Percentiles rank a stretch among this genome's conserved stretches.
These are phyloP conservation scores for Atta cephalotes DNA, from an alignment of 1,140 invertebrate genomes.

Conservation along the genomic window DNA sequence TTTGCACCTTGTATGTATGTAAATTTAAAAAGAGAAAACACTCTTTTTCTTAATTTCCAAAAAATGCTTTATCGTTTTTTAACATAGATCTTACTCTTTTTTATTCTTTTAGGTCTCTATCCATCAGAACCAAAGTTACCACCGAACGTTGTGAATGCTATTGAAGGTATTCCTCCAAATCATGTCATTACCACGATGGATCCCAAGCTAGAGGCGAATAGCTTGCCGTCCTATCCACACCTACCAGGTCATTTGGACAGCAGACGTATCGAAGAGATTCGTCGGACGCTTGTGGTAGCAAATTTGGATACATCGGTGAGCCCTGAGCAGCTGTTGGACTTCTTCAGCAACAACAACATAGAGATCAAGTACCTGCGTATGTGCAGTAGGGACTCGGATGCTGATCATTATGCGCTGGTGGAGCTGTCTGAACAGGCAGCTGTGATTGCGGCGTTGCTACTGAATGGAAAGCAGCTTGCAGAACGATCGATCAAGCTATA, in stretches of 20 bases:
- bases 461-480: constrained; percentile 90
- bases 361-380: constrained; percentile 98
- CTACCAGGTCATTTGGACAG: constrained; percentile 96
- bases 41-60: neutral
- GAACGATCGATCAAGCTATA: constrained; percentile 89
- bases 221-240: constrained; percentile 96
- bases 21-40: neutral
- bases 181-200: constrained; percentile 95
- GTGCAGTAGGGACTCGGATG: constrained; percentile 93
- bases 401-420: constrained; percentile 93
- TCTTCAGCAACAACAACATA: constrained; percentile 93
- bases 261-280: constrained; percentile 97
- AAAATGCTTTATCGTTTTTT: neutral
- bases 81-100: neutral
- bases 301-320: constrained; percentile 89
- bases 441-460: constrained; percentile 94
- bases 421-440: constrained; percentile 97
- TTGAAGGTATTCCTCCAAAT: constrained; percentile 94
- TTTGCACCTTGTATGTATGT: too few relatives aligned
- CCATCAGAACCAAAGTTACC: constrained; percentile 95
- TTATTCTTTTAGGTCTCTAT: constrained; percentile 87
- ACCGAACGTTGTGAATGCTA: constrained; percentile 94
- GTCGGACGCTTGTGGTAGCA: constrained; percentile 94
- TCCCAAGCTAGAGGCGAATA: constrained; percentile 93
- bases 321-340: constrained; percentile 93